These are phyloP conservation scores for Pachymerium ferrugineum DNA, from an alignment of 2,888 invertebrate genomes.

Conservation along the genomic window DNA sequence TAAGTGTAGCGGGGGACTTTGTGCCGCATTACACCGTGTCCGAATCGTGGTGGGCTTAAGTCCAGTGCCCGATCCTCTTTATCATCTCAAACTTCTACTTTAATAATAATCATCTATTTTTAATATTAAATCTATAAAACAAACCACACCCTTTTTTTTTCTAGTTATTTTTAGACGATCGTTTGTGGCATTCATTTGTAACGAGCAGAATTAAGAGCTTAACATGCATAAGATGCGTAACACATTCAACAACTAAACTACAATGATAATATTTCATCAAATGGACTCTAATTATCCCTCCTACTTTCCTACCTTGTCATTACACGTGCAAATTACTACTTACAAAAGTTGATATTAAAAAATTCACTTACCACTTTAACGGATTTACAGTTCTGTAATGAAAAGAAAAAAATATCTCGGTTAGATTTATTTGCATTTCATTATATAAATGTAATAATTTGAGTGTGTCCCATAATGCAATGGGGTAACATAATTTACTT, in stretches of 20 bases:
- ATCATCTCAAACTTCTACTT: no score
- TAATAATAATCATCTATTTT: no score
- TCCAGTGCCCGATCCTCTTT: not conserved
- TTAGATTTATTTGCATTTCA: no score
- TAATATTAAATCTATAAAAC: no score
- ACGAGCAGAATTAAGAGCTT: conserved; percentile 27
- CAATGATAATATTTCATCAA: conserved; percentile 10
- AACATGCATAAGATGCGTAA: not conserved
- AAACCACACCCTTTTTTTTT: not conserved
- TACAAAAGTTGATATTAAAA: no score
- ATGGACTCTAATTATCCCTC: not conserved
- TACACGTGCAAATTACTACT: conserved; percentile 20
- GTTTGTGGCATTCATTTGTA: conserved; percentile 16
- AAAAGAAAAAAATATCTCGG: no score
- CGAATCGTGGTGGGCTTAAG: conserved; percentile 12
- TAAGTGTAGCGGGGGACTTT: conserved; percentile 12
- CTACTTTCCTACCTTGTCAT: conserved; percentile 14
- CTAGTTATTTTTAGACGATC: not conserved
- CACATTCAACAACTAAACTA: conserved; percentile 20
- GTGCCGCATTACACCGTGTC: conserved; percentile 24
- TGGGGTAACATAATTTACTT: no score
- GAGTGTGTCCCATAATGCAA: no score
- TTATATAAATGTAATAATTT: no score
- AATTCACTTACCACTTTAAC: no score
- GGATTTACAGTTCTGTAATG: no score